Evolutionary conservation across 2,113 vertebrate genomes (phyloP), one percentile per base, ranked within the genome.

Genomic region (Rhinopomastus cyanomelas): DNA sequence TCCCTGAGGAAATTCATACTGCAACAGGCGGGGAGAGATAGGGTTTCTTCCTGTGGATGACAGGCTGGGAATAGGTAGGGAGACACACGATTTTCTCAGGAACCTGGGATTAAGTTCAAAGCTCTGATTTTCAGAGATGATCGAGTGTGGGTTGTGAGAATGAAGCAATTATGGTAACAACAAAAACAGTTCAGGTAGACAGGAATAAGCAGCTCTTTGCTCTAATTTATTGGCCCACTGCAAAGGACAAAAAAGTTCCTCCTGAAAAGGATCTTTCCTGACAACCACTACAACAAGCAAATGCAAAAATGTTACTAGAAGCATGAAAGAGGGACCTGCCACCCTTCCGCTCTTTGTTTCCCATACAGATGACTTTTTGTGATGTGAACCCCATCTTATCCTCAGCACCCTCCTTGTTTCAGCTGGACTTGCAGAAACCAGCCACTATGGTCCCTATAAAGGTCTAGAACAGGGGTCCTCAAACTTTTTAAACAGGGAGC

Each of bases 101-200:
- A 93, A 90, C 82, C 94, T 90, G 85, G 93, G 96, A 96, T 96
- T 87, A 96, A 95, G 88, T 94, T 96, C 87, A 97, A 96, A 96
- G 94, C 95, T 94, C 77, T n/a, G 46, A 85, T 94, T 93, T 92
- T 95, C 91, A 66, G 90, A 86, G 65, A 87, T 88, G 95, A 84
- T 85, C 57, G 60, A 95, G 51, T 81, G 88, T 88, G 67, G 76
- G 87, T 89, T 93, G 79, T 86, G 88, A 68, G 81, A 81, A 78
- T 1, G 72, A 85, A 90, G 61, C 74, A 92, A 93, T 90, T 90
- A 93, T 93, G 88, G 81, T 85, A 93, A 91, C 20, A 92, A 51
- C 80, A 95, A 85, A 93, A 93, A 65, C 5, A 84, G 85, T 21
- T 34, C 68, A 60, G 67, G 60, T 75, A 82, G 80, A 81, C 30